Evolutionary conservation across 2,888 invertebrate genomes (phyloP), one percentile per base, ranked within the genome.

Genomic region (Geophilus truncorum): DNA sequence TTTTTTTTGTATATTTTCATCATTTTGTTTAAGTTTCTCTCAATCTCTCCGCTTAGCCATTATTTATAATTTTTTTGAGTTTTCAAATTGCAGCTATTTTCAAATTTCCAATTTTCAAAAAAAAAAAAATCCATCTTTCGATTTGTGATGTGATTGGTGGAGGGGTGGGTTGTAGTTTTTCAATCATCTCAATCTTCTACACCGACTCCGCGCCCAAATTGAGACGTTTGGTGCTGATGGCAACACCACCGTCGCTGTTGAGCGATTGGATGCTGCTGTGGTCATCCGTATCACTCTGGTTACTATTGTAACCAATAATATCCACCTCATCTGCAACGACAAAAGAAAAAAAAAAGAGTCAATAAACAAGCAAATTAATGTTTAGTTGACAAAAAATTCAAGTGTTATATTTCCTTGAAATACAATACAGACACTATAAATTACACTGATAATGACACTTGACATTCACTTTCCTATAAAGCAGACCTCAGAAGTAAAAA

Each of bases 221-320:
- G 86, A 91, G 89, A 86, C 91, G 90, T 86, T 90, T 90, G 85
- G 91, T 91, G 86, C 90, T 91, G 90, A 91, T 90, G 85, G 90
- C 90, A 86, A 91, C 92, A 84, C 92, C 93, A 86, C 93, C 93
- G 89, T 92, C 92, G 86, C 91, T 91, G 85, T 91, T 91, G 83
- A 88, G 87, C 82, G 89, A 89, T 88, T 92, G 92, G 80, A 86
- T 85, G 79, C 81, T 81, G 88, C 92, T 92, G 86, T 93, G 92
- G 87, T 94, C 94, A 88, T 94, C 94, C 84, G 92, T 92, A 84
- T 88, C 88, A 88, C 93, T 93, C 88, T 93, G 93, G 89, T 92
- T 93, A 87, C 93, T 93, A 87, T 93, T 93, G 89, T 94, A 94
- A 81, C 94, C 94, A 85, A 93, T 92, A 86, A 94, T 93, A 88